phyloP scores from a whole-genome alignment of 1,140 invertebrate species.

The Zophobas atratus region DNA sequence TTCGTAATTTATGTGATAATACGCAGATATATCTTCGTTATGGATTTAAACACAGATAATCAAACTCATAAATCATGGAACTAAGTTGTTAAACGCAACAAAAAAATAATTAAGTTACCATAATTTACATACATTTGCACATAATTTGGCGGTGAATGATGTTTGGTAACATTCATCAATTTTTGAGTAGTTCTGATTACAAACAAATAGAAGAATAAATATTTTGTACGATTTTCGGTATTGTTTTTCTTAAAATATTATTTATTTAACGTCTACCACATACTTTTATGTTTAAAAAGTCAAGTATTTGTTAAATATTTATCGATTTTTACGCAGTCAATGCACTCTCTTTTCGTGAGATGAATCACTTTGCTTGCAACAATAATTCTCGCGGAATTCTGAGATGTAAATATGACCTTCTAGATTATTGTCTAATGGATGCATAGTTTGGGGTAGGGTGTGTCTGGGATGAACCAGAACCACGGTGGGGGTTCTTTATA shows the following conservation, averaged over 20 bases:
- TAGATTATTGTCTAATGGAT: slow-evolving; percentile 53
- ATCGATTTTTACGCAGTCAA: too few relatives aligned
- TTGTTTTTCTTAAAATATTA: neutral
- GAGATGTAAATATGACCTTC: slow-evolving; percentile 44
- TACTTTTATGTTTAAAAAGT: too few relatives aligned
- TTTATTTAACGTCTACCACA: neutral
- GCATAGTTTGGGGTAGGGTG: slow-evolving; percentile 55
- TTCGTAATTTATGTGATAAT: neutral
- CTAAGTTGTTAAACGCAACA: neutral
- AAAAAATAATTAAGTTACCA: slow-evolving; percentile 8
- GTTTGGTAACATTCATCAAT: neutral
- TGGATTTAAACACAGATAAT: neutral
- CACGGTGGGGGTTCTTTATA: slow-evolving; percentile 54
- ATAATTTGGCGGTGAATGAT: slow-evolving; percentile 5
- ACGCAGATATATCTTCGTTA: too few relatives aligned
- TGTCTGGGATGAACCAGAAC: slow-evolving; percentile 54
- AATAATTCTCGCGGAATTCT: slow-evolving; percentile 35
- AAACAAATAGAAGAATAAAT: too few relatives aligned
- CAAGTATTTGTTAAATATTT: too few relatives aligned
- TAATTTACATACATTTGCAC: slow-evolving; percentile 31
- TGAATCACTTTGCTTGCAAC: slow-evolving; percentile 14
- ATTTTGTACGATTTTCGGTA: too few relatives aligned
- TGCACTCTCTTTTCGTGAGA: neutral
- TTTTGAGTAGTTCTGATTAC: neutral
- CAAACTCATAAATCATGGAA: neutral